These are phyloP conservation scores for Brachylomia viminalis DNA, from an alignment of 2,888 invertebrate species.

Conservation along the genomic window DNA sequence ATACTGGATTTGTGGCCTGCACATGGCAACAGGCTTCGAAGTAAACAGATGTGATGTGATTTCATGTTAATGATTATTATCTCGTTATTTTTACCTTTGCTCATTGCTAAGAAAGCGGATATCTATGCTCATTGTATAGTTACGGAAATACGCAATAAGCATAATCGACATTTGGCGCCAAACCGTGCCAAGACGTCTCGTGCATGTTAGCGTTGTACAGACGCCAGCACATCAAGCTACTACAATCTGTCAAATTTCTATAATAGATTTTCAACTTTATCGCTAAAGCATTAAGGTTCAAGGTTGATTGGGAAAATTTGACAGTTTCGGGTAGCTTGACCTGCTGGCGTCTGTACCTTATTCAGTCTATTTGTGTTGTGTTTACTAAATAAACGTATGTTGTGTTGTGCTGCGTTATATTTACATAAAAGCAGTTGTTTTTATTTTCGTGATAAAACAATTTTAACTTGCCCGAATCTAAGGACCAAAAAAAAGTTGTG, in stretches of 20 bases:
- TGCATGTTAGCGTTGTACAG: slow-evolving; percentile 7
- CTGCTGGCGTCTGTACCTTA: background rate
- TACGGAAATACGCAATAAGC: slow-evolving; percentile 35
- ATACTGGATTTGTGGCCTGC: background rate
- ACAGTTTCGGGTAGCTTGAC: no score
- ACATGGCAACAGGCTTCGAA: background rate
- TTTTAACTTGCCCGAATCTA: background rate
- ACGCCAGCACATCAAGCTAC: no score
- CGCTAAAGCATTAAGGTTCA: no score
- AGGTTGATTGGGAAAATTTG: no score
- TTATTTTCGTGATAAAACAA: background rate
- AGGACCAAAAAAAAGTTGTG: background rate
- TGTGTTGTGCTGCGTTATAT: background rate
- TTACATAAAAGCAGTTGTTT: background rate
- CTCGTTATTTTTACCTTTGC: background rate
- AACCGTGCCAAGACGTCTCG: slow-evolving; percentile 44
- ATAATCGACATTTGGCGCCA: slow-evolving; percentile 45
- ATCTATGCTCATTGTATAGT: slow-evolving; percentile 2
- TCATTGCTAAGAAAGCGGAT: slow-evolving; percentile 17
- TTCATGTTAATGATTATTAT: background rate
- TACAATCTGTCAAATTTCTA: no score
- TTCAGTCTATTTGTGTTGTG: slow-evolving; percentile 33
- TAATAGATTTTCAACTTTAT: no score
- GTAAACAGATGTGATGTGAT: no score
- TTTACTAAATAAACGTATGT: slow-evolving; percentile 44